Percentiles rank a stretch among this genome's conserved stretches.
phyloP scores from a whole-genome alignment of 2,113 vertebrate species.

The Rattus rattus region DNA sequence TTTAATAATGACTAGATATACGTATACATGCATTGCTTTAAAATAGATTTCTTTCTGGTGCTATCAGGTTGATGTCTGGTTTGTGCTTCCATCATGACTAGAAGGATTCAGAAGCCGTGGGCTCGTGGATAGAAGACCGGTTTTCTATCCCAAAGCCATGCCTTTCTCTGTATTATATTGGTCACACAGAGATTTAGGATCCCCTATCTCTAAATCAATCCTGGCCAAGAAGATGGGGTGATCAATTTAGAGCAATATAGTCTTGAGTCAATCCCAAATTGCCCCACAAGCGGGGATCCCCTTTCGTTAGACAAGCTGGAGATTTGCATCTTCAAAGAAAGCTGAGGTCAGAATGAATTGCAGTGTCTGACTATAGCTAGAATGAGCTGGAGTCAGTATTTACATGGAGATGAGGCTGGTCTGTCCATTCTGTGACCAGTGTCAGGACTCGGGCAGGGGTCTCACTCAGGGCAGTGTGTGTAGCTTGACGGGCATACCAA shows the following conservation, averaged over 20 bases:
- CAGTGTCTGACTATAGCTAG: neutral
- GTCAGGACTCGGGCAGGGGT: neutral
- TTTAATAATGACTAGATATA: neutral
- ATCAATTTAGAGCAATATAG: neutral
- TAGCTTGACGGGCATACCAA: neutral
- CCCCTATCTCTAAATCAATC: constrained; percentile 11
- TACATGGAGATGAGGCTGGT: neutral
- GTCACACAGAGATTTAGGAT: neutral
- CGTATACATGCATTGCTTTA: neutral
- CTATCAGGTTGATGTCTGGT: neutral
- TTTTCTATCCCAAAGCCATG: constrained; percentile 1
- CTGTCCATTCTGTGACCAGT: neutral
- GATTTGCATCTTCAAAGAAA: neutral
- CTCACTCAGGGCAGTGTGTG: neutral
- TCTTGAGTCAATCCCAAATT: constrained; percentile 7
- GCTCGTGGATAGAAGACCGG: neutral
- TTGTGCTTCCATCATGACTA: neutral
- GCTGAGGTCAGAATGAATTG: neutral
- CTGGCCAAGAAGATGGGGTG: neutral
- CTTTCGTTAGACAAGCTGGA: neutral
- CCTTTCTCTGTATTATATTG: neutral
- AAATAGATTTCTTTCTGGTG: neutral
- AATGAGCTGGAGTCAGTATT: neutral
- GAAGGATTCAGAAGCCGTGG: neutral
- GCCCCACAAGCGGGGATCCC: neutral